phyloP scores from a whole-genome alignment of 2,113 vertebrate genomes.

The Perca flavescens region DNA sequence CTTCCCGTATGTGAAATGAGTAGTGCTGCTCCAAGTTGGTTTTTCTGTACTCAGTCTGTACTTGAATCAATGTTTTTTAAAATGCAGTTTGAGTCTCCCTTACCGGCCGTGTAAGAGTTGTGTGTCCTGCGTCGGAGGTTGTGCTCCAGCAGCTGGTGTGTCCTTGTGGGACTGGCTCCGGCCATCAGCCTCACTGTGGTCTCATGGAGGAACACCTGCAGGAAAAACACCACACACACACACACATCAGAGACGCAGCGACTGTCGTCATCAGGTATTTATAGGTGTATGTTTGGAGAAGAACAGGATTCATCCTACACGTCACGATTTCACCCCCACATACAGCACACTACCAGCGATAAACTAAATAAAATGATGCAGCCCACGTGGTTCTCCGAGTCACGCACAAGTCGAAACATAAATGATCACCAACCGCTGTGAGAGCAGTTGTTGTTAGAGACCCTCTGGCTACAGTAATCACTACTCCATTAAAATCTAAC shows the following conservation, averaged over 20 bases:
- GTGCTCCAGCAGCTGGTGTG: slow-evolving; percentile 97
- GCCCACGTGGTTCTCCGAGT: background rate
- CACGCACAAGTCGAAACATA: slow-evolving; percentile 15
- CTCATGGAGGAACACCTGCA: slow-evolving; percentile 96
- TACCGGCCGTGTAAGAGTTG: slow-evolving; percentile 73
- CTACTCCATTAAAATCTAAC: background rate
- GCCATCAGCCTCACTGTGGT: slow-evolving; percentile 98
- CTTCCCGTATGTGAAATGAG: too few relatives aligned
- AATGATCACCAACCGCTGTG: slow-evolving; percentile 6
- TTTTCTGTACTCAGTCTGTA: background rate
- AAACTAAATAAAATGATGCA: background rate
- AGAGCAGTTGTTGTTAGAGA: slow-evolving; percentile 23
- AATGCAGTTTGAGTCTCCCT: background rate
- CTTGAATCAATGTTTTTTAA: background rate
- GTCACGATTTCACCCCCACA: background rate
- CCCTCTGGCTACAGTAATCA: slow-evolving; percentile 14
- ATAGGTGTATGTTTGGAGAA: background rate
- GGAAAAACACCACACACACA: background rate
- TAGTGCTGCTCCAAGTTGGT: too few relatives aligned
- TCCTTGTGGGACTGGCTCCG: slow-evolving; percentile 96
- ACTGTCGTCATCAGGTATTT: background rate
- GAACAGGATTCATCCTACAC: background rate
- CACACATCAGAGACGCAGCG: background rate
- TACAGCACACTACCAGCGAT: background rate
- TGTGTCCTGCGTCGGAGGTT: slow-evolving; percentile 88